Conservation (phyloP, 2,888 invertebrate species). For the Lymantria dispar region DNA sequence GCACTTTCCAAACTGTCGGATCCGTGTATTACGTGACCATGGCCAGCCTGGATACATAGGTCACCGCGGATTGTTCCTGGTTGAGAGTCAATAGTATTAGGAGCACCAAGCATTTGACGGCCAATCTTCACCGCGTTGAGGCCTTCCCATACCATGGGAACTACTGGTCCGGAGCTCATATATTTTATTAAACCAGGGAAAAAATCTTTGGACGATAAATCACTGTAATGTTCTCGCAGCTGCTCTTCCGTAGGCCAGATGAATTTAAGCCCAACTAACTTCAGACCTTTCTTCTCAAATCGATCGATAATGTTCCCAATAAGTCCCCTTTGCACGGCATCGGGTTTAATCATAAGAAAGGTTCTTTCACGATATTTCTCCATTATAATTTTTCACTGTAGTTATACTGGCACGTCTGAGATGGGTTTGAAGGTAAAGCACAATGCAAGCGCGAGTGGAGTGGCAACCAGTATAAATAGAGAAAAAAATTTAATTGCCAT, state of each 20-base stretch:
- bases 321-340: conserved; percentile 98
- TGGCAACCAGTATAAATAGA: too few relatives aligned
- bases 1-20: conserved; percentile 98
- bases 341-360: conserved; percentile 99
- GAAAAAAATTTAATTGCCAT: too few relatives aligned
- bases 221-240: conserved; percentile 96
- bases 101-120: conserved; percentile 97
- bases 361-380: conserved; percentile 93
- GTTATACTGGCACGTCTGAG: too few relatives aligned
- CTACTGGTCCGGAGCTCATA: conserved; percentile 97
- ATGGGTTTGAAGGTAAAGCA: too few relatives aligned
- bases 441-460: too few relatives aligned
- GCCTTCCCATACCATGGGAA: conserved; percentile 99
- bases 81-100: conserved; percentile 96
- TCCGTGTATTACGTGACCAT: conserved; percentile 96
- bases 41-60: conserved; percentile 96
- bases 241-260: conserved; percentile 93
- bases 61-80: conserved; percentile 99
- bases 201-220: conserved; percentile 94
- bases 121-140: conserved; percentile 97
- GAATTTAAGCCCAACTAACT: conserved; percentile 97
- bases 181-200: conserved; percentile 96
- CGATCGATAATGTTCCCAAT: conserved; percentile 97
- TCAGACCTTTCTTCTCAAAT: conserved; percentile 98
- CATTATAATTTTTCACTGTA: conserved; percentile 71